Evolutionary conservation across 2,113 vertebrate genomes (phyloP), one percentile per base, ranked within the genome.

Genomic region (Psilopogon haemacephalus): DNA sequence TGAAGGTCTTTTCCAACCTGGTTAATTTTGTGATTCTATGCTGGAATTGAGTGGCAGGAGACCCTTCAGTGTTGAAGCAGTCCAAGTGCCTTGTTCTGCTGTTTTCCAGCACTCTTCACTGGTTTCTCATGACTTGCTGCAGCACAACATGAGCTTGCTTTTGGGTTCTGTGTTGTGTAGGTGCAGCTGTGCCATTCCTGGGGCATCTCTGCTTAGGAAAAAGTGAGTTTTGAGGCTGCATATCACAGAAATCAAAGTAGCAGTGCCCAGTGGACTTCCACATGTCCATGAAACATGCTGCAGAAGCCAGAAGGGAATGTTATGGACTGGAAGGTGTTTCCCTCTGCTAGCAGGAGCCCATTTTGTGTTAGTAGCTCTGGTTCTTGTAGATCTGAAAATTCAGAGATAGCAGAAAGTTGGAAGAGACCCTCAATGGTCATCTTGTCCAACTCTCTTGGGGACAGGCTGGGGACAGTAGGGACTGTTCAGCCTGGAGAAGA

Each of bases 211-310:
- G 35, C 23, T 54, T 73, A 69, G 50, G 27, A 56, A 56, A 75
- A 50, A 54, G 27, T 20, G 20, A 42, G 8, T 63, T 64, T 28
- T 3, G 21, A 27, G 30, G 40, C 40, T 68, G 24, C 5, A 0
- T n/a, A 18, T 84, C 48, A 13, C 35, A 73, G 5, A 92, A 72
- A 54, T 35, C 17, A 32, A 55, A 17, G 11, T 71, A 32, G 3
- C n/a, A 40, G 33, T 17, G 32, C 19, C 50, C 0, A 1, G 0
- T 21, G 54, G 48, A 17, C 32, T 46, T 18, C 18, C 12, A 1
- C 6, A 0, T 33, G 42, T 20, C 3, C 13, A 28, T 30, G 54
- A 54, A 72, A 11, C 30, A 8, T 0, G 1, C 19, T 72, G 23
- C 20, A 56, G 40, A 33, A 82, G 40, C 12, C 26, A 24, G 33